phyloP scores from a whole-genome alignment of 2,113 vertebrate species.

The Macaca nemestrina region DNA sequence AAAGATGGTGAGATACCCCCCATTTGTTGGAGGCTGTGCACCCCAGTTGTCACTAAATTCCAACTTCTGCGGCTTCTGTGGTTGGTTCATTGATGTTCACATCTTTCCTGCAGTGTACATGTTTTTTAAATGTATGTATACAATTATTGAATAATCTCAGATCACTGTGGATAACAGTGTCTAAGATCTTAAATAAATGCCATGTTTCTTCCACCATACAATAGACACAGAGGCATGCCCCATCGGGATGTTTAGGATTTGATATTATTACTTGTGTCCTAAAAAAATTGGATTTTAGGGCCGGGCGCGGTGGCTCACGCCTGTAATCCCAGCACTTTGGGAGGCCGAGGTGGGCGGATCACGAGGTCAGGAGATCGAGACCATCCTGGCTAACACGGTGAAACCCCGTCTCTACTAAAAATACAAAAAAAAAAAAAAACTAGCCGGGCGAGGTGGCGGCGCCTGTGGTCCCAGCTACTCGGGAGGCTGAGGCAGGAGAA shows the following conservation, averaged over 20 bases:
- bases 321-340: too few relatives aligned
- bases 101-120: neutral
- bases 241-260: neutral
- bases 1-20: neutral
- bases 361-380: too few relatives aligned
- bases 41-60: too few relatives aligned
- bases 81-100: neutral
- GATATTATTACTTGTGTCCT: neutral
- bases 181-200: neutral
- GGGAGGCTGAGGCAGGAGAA: too few relatives aligned
- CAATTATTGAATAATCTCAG: neutral
- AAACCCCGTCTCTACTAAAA: too few relatives aligned
- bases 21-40: neutral
- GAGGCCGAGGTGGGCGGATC: rapidly evolving
- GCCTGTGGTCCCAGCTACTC: too few relatives aligned
- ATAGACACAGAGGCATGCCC: neutral
- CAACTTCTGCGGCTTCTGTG: too few relatives aligned
- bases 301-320: too few relatives aligned
- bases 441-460: too few relatives aligned
- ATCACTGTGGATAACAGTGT: neutral
- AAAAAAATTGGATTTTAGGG: neutral
- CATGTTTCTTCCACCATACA: neutral
- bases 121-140: neutral
- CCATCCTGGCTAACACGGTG: too few relatives aligned
- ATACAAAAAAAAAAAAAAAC: too few relatives aligned